A percentile compares a stretch with the other conserved stretches of the same genome.
These are phyloP conservation scores for Taxidea taxus DNA, from an alignment of 2,113 vertebrate genomes.

Conservation along the genomic window DNA sequence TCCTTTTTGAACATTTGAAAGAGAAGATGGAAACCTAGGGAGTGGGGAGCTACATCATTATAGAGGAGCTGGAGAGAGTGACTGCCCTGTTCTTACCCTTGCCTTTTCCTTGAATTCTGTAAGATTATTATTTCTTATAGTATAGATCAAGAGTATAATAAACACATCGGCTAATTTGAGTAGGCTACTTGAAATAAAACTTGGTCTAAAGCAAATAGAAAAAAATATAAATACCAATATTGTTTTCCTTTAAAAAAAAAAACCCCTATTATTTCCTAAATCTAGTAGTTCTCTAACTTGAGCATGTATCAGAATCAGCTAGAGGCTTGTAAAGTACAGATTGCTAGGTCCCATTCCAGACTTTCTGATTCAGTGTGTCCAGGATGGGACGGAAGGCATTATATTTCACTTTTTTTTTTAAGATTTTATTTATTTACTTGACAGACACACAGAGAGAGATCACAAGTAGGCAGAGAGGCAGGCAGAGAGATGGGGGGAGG, in stretches of 20 bases:
- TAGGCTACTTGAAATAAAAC: not conserved
- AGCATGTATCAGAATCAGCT: not conserved
- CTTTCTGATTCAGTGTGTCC: not conserved
- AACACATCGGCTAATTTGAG: not conserved
- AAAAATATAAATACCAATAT: not conserved
- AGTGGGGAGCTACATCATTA: not conserved
- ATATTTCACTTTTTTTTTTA: not conserved
- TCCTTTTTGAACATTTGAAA: not conserved
- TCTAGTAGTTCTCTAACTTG: not conserved
- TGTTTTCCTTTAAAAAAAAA: not conserved
- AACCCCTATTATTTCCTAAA: not conserved
- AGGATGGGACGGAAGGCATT: not conserved
- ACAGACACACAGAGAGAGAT: too few relatives aligned
- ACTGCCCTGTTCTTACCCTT: not conserved
- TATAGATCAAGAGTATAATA: not conserved
- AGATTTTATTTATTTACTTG: too few relatives aligned
- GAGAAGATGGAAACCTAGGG: not conserved
- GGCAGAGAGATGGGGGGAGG: too few relatives aligned
- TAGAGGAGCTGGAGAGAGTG: not conserved
- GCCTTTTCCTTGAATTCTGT: not conserved
- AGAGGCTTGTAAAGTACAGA: not conserved
- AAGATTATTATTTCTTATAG: not conserved
- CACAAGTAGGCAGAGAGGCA: too few relatives aligned
- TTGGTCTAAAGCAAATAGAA: not conserved
- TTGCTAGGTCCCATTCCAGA: not conserved